Percentiles rank a stretch among this genome's conserved stretches.
phyloP scores from a whole-genome alignment of 2,797 vertebrate species.

The Sardinella longiceps region DNA sequence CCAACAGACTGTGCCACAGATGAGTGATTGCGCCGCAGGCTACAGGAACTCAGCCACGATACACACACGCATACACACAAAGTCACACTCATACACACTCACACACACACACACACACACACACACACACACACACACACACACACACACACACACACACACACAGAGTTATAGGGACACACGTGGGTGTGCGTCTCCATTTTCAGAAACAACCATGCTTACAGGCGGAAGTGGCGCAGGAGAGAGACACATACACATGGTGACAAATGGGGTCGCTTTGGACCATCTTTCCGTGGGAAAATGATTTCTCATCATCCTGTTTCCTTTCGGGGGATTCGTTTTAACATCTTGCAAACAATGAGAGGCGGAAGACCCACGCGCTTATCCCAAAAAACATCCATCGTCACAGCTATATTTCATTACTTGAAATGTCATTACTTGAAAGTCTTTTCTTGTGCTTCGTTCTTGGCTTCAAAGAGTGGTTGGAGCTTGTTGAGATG shows the following conservation, averaged over 20 bases:
- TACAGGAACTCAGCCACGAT: constrained; percentile 51
- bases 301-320: constrained; percentile 63
- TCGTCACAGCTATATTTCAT: not conserved
- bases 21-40: constrained; percentile 63
- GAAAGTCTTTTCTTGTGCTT: constrained; percentile 4
- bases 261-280: constrained; percentile 54
- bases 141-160: not conserved
- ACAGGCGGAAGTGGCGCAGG: constrained; percentile 26
- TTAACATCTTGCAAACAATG: constrained; percentile 25
- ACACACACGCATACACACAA: constrained; percentile 31
- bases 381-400: not conserved
- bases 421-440: constrained; percentile 19
- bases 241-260: constrained; percentile 38
- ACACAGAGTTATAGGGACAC: not conserved
- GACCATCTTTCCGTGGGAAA: constrained; percentile 62
- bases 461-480: not conserved
- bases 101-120: not conserved
- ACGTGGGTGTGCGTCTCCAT: constrained; percentile 31
- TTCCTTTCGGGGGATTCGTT: constrained; percentile 60
- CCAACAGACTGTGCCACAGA: constrained; percentile 59
- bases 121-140: not conserved
- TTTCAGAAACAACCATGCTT: constrained; percentile 39
- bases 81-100: not conserved
- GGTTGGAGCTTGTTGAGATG: not conserved
- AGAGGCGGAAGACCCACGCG: not conserved